Evolutionary conservation across 2,888 invertebrate genomes (phyloP), one percentile per base, ranked within the genome.

Genomic region (Drosophila mimica): DNA sequence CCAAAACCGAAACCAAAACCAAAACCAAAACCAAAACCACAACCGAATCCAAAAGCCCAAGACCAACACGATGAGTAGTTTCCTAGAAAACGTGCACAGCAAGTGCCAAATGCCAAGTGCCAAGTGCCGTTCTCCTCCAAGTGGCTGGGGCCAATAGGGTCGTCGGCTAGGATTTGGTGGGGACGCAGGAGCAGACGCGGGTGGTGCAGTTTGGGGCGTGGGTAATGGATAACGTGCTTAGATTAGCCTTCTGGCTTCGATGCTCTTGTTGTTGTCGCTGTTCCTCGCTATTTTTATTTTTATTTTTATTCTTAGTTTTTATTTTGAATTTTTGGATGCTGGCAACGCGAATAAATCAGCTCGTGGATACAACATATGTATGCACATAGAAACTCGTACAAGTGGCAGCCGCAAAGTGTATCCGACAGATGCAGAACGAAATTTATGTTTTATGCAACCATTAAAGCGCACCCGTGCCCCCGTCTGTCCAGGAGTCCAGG

Each of bases 401-500:
- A 58, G 60, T 61, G 57, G 70, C 70, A 63, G 77, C 74, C 74
- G 74, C 81, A 70, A 67, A 67, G 79, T 75, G 84, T 78, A 81
- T 89, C 89, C 87, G 89, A 83, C 89, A 89, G 83, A 84, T 87
- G 84, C 84, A 83, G 83, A 86, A 83, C 83, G 46, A 60, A 83
- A 83, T 87, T 87, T 83, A 83, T 79, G 88, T 67, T 83, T 88
- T 78, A 74, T 74, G 82, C 84, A 67, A 54, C 83, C 83, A 88
- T 88, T 88, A 81, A 85, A 62, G 68, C 53, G 66, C 56, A 76
- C 38, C 53, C 60, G 40, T 48, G 28, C 49, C 20, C 58, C 52
- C 15, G 11, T 3, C 57, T 33, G 48, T 28, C 17, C 36, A 34
- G 49, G 61, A 61, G 34, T 53, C 52, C 15, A 49, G 6, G 58